Base-by-base conservation (phyloP, 1,140 invertebrate genomes). In the Anastrepha obliqua region DNA sequence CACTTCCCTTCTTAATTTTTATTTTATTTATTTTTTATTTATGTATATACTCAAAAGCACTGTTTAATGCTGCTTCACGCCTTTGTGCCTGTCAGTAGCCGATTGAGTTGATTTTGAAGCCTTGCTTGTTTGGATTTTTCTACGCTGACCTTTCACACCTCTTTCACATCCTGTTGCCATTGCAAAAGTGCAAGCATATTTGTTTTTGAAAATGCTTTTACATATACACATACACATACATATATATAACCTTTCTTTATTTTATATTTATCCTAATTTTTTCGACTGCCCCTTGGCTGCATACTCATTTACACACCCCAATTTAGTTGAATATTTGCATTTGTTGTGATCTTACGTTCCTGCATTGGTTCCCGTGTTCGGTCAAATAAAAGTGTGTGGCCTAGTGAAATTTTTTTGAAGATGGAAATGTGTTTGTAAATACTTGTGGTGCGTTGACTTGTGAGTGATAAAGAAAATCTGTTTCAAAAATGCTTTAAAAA, bases 281-380 rank as follows among this genome's bases (percentile, higher is more conserved):
- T 42, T 86, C 74, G 47, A 81, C 47, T 58, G 47, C n/a, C 74
- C 47, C 74, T 55, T 81, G 2, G 8, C 47, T 81, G n/a, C 15
- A 55, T 55, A 15, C 47, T 81, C 47, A 20, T 51, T 81, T 20
- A 58, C 74, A 81, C 74, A 9, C 74, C 74, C 74, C 74, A 86
- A 42, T 86, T 86, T n/a, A 86, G 85, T 86, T 44, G 59, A 9
- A 42, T 62, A 86, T 86, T 86, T 62, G 59, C 58, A 59, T 86
- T 86, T 59, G 59, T 60, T 86, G 85, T 86, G 85, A 86, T 86
- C 15, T 86, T 62, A 86, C 85, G 85, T 86, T 81, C 74, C 47
- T 55, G n/a, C 44, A 55, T 11, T 42, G 47, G 47, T 51, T 13
- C 47, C 9, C n/a, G 15, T 47, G 74, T 44, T 81, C 20, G 74